Evolutionary conservation across 2,888 invertebrate genomes (phyloP), one percentile per base, ranked within the genome.

Genomic region (Diabrotica balteata): DNA sequence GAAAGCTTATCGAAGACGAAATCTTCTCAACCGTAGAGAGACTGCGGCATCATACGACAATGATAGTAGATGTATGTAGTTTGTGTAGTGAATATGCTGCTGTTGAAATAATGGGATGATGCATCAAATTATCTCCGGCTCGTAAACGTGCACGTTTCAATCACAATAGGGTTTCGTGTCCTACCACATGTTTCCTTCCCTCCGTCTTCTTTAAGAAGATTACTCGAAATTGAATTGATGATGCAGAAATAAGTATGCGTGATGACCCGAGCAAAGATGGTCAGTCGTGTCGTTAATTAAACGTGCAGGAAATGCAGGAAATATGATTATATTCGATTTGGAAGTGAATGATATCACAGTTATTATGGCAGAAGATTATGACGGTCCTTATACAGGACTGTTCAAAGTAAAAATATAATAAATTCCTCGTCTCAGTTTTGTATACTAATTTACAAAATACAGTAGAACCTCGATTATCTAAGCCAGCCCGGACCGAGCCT

Each of bases 111-210:
- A 67, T 47, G 46, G 59, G 67, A 63, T 63, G 67, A 67, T 54
- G 54, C 50, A 63, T 63, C 63, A 54, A 58, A 67, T 63, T 59
- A 62, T 67, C 67, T 63, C 54, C 43, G 32, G 57, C 50, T 51
- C 49, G 67, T 63, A 67, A 67, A 59, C 62, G 51, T 62, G 62
- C 67, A 67, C 54, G 67, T 63, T 67, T 53, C 43, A 45, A 44
- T 63, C 22, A 63, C 54, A 63, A 67, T 58, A 32, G 59, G 59
- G 53, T 54, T 59, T 58, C 67, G 46, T 51, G 42, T 42, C 32
- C 22, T 42, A 45, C 47, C 58, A 8, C 11, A 44, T 11, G 45
- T 47, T 61, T 52, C 7, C 49, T 44, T 10, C 47, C 32, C 32
- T 32, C 32, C 32, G 32, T n/a, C 8, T 59, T 50, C 59, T 59